Evolutionary conservation across 1,140 invertebrate genomes (phyloP), one percentile per base, ranked within the genome.

Genomic region (Magallana ariakensis): DNA sequence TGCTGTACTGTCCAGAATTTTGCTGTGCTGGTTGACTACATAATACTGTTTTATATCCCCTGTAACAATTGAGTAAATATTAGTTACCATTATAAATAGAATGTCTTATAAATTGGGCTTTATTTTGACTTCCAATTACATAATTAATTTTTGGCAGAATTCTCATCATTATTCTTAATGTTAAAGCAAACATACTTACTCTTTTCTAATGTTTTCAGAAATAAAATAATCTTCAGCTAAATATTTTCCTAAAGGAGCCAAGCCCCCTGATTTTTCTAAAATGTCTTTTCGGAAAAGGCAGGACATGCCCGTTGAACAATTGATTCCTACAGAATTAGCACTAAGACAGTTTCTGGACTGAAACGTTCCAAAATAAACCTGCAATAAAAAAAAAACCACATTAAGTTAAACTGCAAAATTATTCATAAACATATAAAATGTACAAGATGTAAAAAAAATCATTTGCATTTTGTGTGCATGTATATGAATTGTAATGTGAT

Each of bases 301-400:
- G 6, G 99, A 99, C 99, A 99, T 99, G 15, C 99, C 99, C 0
- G 99, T 99, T 90, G 99, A 98, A 94, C 99, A 99, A 95, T 99
- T 99, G 89, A 99, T 97, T 80, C 97, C 96, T 1, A 99, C 94
- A 7, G 98, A 96, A 95, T 99, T 98, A 1, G 98, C 98, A 9
- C 96, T 96, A 57, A 99, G 95, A 92, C 99, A 99, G 94, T 99
- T 98, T 54, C 99, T 96, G 54, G 98, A 98, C 94, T 99, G 98
- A 84, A 97, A 97, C 6, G 99, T 99, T 16, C 99, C 99, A 95
- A 99, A 99, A 95, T 98, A 99, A 56, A 99, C 97, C 96, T 97
- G 91, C 33, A 95, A 92, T 58, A 70, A 66, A 13, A 46, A 82
- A 81, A 54, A 54, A 26, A 16, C 9, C 55, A 84, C 58, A 75